Conservation (phyloP, 2,113 vertebrate genomes). For the Crypturellus undulatus region DNA sequence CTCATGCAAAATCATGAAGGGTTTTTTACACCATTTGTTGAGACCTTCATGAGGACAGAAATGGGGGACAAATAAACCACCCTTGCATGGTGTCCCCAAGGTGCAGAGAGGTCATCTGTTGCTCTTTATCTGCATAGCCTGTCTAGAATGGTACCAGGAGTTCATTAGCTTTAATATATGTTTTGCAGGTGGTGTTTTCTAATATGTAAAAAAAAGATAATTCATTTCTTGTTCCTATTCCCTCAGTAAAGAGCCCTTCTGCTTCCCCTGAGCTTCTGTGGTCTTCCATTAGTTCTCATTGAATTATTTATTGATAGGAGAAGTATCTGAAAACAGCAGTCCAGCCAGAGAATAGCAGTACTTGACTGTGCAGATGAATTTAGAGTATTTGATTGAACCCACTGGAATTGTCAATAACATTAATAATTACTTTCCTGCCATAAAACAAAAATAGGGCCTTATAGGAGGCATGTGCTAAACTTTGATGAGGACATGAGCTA, state of each 20-base stretch:
- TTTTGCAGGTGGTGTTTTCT: neutral
- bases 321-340: constrained; percentile 17
- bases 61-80: neutral
- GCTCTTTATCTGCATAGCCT: neutral
- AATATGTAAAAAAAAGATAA: neutral
- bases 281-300: constrained; percentile 41
- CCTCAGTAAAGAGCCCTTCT: neutral
- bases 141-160: neutral
- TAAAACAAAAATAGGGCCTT: neutral
- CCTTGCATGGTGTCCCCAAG: neutral
- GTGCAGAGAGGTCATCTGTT: neutral
- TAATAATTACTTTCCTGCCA: constrained; percentile 46
- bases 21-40: neutral
- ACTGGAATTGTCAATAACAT: constrained; percentile 22
- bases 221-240: neutral
- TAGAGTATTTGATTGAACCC: neutral
- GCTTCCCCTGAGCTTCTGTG: neutral
- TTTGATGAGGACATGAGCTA: constrained; percentile 1
- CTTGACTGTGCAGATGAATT: neutral
- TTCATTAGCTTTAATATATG: neutral
- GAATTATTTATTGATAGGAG: constrained; percentile 40
- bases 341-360: neutral
- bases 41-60: neutral
- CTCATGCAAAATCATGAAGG: neutral
- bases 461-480: neutral